These are phyloP conservation scores for Strigamia transsilvanica DNA, from an alignment of 2,888 invertebrate species.

Conservation along the genomic window DNA sequence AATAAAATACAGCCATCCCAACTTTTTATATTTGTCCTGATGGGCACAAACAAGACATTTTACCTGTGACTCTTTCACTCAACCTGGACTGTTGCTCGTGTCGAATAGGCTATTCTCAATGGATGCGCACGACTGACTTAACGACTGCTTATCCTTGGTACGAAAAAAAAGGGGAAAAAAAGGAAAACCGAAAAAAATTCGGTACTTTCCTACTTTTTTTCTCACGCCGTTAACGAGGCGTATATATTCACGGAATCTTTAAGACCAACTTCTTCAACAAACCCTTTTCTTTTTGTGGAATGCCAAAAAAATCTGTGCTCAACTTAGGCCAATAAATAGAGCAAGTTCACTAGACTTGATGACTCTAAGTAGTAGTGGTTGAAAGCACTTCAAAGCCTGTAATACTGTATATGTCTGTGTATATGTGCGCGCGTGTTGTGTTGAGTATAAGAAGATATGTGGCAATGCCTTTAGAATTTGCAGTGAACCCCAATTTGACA, in stretches of 20 bases:
- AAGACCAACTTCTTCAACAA: neutral
- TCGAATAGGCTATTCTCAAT: conserved; percentile 33
- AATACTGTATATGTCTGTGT: neutral
- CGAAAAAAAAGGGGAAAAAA: neutral
- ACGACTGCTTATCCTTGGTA: conserved; percentile 25
- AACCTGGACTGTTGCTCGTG: conserved; percentile 42
- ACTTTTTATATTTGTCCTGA: neutral
- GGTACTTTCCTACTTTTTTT: conserved; percentile 3
- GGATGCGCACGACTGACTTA: conserved; percentile 42
- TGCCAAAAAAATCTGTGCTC: conserved; percentile 35
- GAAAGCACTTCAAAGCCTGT: conserved; percentile 36
- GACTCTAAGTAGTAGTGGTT: conserved; percentile 22
- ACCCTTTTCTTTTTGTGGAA: neutral
- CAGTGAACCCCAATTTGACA: conserved; percentile 42
- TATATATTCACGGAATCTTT: conserved; percentile 22
- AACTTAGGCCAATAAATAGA: conserved; percentile 31
- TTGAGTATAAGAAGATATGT: conserved; percentile 22
- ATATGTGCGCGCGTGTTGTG: neutral
- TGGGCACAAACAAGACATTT: conserved; percentile 53
- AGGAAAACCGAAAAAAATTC: neutral
- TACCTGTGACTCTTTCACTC: conserved; percentile 52
- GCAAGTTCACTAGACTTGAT: neutral
- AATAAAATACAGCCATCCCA: neutral
- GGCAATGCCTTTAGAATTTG: conserved; percentile 36
- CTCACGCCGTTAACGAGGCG: neutral